Evolutionary conservation across 2,113 vertebrate species (phyloP), one percentile per base, ranked within the genome.

Genomic region (Nanger granti): DNA sequence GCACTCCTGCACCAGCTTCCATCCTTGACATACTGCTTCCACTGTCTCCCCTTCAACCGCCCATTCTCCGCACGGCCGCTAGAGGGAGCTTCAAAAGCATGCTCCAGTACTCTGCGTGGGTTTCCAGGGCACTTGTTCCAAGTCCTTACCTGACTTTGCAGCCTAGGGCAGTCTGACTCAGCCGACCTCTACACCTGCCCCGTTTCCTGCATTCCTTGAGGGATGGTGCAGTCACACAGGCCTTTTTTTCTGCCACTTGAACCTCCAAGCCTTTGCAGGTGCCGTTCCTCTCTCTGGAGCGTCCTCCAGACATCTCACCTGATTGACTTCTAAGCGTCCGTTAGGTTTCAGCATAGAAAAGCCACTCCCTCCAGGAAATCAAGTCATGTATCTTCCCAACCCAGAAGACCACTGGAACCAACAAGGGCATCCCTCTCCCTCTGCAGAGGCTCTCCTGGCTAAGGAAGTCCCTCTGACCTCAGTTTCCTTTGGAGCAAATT

Each of bases 11-110:
- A 0, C 6, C 3, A 31, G 29, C 9, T n/a, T 54, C 64, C 3
- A 15, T 9, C 29, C 34, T n/a, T 8, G 2, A 1, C 9, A 3
- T 0, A 28, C 5, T 0, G 20, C 13, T 59, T 12, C 34, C 34
- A 6, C 37, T 1, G 11, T 34, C 55, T 62, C 37, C 29, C 17
- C 1, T n/a, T 60, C 59, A 9, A 22, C 26, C 2, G 9, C 24
- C n/a, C 24, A 10, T 37, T 76, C 60, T 62, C 55, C 47, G 4
- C 37, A 31, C 1, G 29, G 85, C 52, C 49, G 3, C 79, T 24
- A 57, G 79, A 54, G 55, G 52, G 49, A 44, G 52, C 79, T 18
- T 29, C 64, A 57, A 41, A 86, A 49, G 49, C 64, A 28, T 28
- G 7, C 4, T 14, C 31, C 31, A 41, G 0, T 7, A 29, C 73